These are phyloP conservation scores for Lithophane semibrunnea DNA, from an alignment of 2,888 invertebrate species.

Conservation along the genomic window DNA sequence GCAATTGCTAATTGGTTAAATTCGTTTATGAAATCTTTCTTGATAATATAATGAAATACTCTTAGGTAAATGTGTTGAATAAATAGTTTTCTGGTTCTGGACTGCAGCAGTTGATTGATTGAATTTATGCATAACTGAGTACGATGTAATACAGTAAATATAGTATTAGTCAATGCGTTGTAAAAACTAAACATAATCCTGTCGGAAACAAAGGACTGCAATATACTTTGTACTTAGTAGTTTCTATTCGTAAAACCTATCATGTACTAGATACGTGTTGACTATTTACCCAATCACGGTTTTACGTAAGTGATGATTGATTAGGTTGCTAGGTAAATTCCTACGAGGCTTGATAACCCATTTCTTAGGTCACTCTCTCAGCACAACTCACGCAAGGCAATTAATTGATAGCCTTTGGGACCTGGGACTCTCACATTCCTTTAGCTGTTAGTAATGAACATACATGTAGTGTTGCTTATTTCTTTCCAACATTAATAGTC, in stretches of 20 bases:
- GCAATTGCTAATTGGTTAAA: slow-evolving; percentile 9
- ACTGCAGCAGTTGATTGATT: neutral
- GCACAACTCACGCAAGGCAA: slow-evolving; percentile 52
- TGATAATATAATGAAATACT: slow-evolving; percentile 3
- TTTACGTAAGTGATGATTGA: slow-evolving; percentile 54
- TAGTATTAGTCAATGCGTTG: neutral
- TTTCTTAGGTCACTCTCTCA: slow-evolving; percentile 62
- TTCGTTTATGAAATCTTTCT: neutral
- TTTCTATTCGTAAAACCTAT: neutral
- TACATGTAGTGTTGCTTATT: neutral
- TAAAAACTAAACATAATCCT: neutral
- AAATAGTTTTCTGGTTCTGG: neutral
- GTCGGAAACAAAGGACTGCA: neutral
- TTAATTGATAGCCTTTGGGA: slow-evolving; percentile 44
- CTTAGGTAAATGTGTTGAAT: neutral
- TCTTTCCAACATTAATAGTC: slow-evolving; percentile 5
- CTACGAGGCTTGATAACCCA: slow-evolving; percentile 51
- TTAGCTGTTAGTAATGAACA: neutral
- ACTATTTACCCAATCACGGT: slow-evolving; percentile 32
- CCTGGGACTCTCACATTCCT: slow-evolving; percentile 43
- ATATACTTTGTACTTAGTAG: neutral
- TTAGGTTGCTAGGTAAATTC: slow-evolving; percentile 63
- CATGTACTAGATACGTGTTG: neutral
- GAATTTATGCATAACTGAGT: neutral
- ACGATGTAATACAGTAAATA: neutral